Percentiles rank a stretch among this genome's conserved stretches.
Evolutionary conservation across 2,888 invertebrate genomes (phyloP).

Genomic region (Drosophila rubida): DNA sequence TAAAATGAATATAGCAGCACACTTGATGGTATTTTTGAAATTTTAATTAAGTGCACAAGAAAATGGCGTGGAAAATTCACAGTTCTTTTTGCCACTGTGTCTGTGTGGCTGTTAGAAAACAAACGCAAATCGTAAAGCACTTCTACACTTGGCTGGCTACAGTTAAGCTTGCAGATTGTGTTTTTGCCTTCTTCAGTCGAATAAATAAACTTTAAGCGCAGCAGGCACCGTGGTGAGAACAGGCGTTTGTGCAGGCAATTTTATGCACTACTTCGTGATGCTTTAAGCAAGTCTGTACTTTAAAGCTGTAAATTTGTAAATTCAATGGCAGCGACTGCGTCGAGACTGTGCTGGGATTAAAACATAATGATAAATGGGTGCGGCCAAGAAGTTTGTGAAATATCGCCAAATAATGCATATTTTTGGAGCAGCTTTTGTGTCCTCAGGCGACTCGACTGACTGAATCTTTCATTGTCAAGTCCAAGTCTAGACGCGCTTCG

Average conservation of each 20-base stretch:
- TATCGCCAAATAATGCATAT: background rate
- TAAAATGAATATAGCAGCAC: background rate
- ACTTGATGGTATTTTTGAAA: constrained; percentile 30
- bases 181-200: background rate
- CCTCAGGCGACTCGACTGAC: background rate
- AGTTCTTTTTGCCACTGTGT: background rate
- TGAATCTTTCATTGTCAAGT: constrained; percentile 8
- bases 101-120: constrained; percentile 3
- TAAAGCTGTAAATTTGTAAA: no score
- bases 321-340: no score
- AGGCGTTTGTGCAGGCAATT: background rate
- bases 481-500: constrained; percentile 43
- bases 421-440: background rate
- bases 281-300: no score
- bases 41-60: constrained; percentile 61
- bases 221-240: background rate
- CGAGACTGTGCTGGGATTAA: background rate
- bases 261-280: no score
- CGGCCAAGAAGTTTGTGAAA: background rate
- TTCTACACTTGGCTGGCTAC: background rate
- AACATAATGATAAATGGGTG: background rate
- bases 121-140: background rate
- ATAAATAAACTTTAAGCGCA: background rate
- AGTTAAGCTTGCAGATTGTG: background rate
- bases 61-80: constrained; percentile 10